Evolutionary conservation across 2,113 vertebrate genomes (phyloP).

Genomic region (Syngnathoides biaculeatus): DNA sequence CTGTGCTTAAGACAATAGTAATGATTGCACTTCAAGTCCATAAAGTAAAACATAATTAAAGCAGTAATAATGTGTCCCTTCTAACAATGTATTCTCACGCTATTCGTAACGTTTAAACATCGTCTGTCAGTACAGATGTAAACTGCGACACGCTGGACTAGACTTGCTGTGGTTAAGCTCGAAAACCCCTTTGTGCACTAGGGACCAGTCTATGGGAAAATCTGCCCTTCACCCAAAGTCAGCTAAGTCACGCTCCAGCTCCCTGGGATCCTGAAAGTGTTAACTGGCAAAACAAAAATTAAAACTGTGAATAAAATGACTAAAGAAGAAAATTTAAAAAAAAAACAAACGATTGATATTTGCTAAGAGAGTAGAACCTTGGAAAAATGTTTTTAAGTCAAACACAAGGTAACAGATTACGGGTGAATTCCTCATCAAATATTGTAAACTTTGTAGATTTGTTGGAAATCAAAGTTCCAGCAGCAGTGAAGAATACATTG

Average conservation of each 20-base stretch:
- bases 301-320: neutral
- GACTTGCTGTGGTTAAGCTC: neutral
- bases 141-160: no score
- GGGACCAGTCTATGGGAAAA: no score
- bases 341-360: no score
- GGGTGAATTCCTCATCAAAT: neutral
- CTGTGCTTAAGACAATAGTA: neutral
- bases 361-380: no score
- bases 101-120: neutral
- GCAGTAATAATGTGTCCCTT: neutral
- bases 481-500: neutral
- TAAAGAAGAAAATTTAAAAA: neutral
- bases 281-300: neutral
- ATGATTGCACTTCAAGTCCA: neutral
- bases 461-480: neutral
- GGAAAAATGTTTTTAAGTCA: no score
- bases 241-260: neutral
- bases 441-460: neutral
- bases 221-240: neutral
- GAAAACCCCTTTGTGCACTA: neutral
- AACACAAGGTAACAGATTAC: no score
- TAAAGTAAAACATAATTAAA: neutral
- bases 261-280: neutral
- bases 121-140: neutral
- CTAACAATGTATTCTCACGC: neutral